Conservation (phyloP, 2,797 vertebrate species). For the Chelonia mydas region DNA sequence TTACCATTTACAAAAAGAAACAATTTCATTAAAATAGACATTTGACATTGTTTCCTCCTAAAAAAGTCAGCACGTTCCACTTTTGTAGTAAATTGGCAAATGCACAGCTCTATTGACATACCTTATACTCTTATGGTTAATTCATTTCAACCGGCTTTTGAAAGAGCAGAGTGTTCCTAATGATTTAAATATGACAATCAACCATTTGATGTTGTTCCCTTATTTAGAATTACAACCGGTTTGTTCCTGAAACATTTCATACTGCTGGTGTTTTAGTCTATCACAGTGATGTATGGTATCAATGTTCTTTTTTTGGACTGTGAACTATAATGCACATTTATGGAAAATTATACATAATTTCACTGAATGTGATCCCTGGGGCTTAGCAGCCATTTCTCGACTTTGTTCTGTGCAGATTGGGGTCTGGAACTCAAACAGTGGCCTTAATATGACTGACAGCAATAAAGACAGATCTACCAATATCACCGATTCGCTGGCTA, state of each 20-base stretch:
- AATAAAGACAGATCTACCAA: slow-evolving; percentile 90
- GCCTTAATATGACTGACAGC: slow-evolving; percentile 95
- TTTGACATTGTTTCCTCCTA: neutral
- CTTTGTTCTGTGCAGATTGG: slow-evolving; percentile 88
- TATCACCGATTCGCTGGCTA: slow-evolving; percentile 93
- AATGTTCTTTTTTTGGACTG: neutral
- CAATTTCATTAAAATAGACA: neutral
- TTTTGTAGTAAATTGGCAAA: neutral
- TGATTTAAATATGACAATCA: neutral
- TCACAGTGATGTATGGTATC: slow-evolving; percentile 22
- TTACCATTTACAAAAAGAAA: neutral
- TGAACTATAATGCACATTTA: neutral
- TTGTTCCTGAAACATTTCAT: neutral
- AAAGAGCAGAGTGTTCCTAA: slow-evolving; percentile 33
- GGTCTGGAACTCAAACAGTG: slow-evolving; percentile 95
- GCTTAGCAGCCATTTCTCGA: slow-evolving; percentile 2
- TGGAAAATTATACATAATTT: neutral
- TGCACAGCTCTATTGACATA: neutral
- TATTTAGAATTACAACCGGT: neutral
- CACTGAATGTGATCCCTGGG: fast-evolving
- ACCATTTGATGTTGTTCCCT: neutral
- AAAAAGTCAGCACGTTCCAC: neutral
- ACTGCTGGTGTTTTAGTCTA: neutral
- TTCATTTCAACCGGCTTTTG: slow-evolving; percentile 41
- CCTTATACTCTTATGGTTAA: neutral